Evolutionary conservation across 2,113 vertebrate species (phyloP).

Genomic region (Serilophus lunatus): DNA sequence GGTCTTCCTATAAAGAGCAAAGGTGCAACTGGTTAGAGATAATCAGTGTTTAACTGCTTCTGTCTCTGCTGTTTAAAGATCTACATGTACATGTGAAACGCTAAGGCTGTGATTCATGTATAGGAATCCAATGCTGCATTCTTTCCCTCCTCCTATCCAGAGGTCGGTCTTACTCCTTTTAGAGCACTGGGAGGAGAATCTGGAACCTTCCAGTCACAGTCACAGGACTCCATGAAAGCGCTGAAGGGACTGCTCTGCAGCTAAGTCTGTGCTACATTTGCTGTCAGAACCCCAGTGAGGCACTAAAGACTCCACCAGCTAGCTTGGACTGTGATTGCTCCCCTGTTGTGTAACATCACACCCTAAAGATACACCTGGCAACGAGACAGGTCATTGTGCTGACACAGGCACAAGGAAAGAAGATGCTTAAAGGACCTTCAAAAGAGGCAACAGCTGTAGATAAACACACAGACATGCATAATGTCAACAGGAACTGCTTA

Average conservation of each 20-base stretch:
- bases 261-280: background rate
- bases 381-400: background rate
- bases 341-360: rapidly evolving
- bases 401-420: background rate
- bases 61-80: background rate
- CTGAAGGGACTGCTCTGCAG: background rate
- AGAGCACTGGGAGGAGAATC: background rate
- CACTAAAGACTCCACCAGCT: background rate
- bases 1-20: background rate
- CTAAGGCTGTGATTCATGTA: background rate
- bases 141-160: rapidly evolving
- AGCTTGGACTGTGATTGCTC: background rate
- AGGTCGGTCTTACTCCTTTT: background rate
- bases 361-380: background rate
- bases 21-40: background rate
- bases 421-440: background rate
- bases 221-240: background rate
- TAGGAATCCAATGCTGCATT: background rate
- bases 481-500: constrained; percentile 21
- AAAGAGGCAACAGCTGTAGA: constrained; percentile 45
- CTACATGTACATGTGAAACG: background rate
- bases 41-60: background rate
- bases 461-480: background rate
- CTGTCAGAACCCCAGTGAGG: background rate
- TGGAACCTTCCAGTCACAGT: background rate